Base-by-base conservation (phyloP, 2,888 invertebrate genomes). In the Apotomis capreana region DNA sequence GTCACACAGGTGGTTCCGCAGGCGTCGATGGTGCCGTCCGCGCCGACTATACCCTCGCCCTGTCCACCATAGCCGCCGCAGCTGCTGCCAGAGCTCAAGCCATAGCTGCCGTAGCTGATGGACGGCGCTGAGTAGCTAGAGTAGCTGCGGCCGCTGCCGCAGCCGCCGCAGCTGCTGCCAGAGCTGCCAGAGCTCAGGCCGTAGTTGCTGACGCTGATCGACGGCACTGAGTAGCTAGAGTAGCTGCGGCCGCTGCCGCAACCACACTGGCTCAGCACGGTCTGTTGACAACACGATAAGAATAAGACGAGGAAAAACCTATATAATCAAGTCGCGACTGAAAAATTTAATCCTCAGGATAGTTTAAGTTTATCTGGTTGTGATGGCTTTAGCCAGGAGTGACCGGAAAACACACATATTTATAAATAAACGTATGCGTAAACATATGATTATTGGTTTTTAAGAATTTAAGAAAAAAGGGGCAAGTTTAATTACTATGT, bases 1-100 rank as follows among this genome's bases (percentile, higher is more conserved):
- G 69, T 51, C 4, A 61, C 73, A 3, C 55, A 62, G 40, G 55
- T 71, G 58, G 46, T 69, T 59, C 15, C 67, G 59, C 54, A 44
- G n/a, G 4, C 69, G 15, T 6, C 62, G 40, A 46, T 67, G 52
- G 37, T 51, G 62, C 51, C 52, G 44, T 9, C 15, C 51, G 6
- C n/a, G 54, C 60, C 52, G 44, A 15, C 6, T n/a, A 40, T 0
- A 3, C 49, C 60, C 15, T 4, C 1, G 15, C 15, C 60, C 13
- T 12, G 8, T 3, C 59, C 59, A 9, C 49, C 49, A 2, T 49
- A 49, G 49, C 49, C 5, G 46, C 46, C 46, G 2, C 5, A 46
- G 46, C 46, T 46, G 49, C 49, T 9, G 46, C 46, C 46, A 9
- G 8, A 46, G 46, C 46, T 46, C 3, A 37, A 37, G 44, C 60